A percentile compares a stretch with the other conserved stretches of the same genome.
These are phyloP conservation scores for Sylvilagus floridanus DNA, from an alignment of 2,797 vertebrate species.

Conservation along the genomic window DNA sequence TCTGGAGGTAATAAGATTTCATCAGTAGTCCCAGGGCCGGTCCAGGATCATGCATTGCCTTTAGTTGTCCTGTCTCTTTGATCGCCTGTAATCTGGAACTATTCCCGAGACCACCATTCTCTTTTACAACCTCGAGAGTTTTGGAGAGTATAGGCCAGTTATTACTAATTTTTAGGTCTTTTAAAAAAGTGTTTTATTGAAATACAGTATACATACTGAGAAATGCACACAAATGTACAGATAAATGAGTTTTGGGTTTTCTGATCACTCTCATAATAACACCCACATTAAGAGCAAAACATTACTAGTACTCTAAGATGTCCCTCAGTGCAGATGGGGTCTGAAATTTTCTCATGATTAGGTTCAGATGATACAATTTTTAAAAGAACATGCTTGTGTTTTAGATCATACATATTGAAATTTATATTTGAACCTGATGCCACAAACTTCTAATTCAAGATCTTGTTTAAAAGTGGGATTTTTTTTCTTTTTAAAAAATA, in stretches of 20 bases:
- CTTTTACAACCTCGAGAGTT: neutral
- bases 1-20: neutral
- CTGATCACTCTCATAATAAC: too few relatives aligned
- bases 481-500: too few relatives aligned
- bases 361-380: neutral
- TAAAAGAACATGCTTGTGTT: neutral
- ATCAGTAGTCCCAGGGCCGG: rapidly evolving
- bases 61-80: neutral
- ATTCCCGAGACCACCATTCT: neutral
- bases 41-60: neutral
- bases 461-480: neutral
- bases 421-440: neutral
- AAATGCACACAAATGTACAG: too few relatives aligned
- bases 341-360: neutral
- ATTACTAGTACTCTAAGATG: neutral
- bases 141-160: neutral
- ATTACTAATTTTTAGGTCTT: too few relatives aligned
- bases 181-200: too few relatives aligned
- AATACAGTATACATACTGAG: too few relatives aligned
- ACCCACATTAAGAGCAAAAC: too few relatives aligned
- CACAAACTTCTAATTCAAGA: neutral
- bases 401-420: neutral
- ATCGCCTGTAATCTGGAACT: neutral
- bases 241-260: too few relatives aligned
- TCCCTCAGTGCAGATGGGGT: neutral